Percentiles rank a stretch among this genome's conserved stretches.
Conservation (phyloP, 2,888 invertebrate species). For the Auanema sp. region DNA sequence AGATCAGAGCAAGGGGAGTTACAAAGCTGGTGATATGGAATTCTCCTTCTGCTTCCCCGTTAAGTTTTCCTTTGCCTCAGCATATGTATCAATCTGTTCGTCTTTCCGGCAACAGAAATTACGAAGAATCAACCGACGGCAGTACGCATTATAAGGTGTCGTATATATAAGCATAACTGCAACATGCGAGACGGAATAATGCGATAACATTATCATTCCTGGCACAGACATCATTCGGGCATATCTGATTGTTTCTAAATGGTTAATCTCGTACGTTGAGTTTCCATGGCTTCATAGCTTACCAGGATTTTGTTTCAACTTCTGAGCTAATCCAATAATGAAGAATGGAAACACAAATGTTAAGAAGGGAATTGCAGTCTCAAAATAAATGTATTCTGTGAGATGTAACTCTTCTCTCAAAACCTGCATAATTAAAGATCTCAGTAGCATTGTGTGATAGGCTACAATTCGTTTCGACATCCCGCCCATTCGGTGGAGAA, state of each 20-base stretch:
- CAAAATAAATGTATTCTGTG: not conserved
- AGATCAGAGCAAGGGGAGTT: no score
- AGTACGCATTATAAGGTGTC: constrained; percentile 9
- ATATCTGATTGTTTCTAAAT: constrained; percentile 8
- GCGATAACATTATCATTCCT: constrained; percentile 13
- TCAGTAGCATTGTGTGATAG: constrained; percentile 15
- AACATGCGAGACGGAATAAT: constrained; percentile 15
- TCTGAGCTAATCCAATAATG: constrained; percentile 12
- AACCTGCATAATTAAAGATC: constrained; percentile 16
- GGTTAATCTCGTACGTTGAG: not conserved
- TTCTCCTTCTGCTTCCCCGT: no score
- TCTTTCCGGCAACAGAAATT: no score
- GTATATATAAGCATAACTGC: constrained; percentile 18
- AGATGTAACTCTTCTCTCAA: not conserved
- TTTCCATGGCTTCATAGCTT: not conserved
- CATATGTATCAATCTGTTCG: no score
- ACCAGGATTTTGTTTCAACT: constrained; percentile 16
- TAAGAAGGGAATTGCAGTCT: constrained; percentile 11
- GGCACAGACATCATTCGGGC: constrained; percentile 13
- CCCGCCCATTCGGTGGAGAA: constrained; percentile 2
- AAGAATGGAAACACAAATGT: constrained; percentile 15
- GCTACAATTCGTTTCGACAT: constrained; percentile 12
- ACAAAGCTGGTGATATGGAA: no score
- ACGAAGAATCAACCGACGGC: no score
- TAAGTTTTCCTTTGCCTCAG: no score